These are phyloP conservation scores for Pelodiscus sinensis DNA, from an alignment of 2,113 vertebrate genomes.

Conservation along the genomic window DNA sequence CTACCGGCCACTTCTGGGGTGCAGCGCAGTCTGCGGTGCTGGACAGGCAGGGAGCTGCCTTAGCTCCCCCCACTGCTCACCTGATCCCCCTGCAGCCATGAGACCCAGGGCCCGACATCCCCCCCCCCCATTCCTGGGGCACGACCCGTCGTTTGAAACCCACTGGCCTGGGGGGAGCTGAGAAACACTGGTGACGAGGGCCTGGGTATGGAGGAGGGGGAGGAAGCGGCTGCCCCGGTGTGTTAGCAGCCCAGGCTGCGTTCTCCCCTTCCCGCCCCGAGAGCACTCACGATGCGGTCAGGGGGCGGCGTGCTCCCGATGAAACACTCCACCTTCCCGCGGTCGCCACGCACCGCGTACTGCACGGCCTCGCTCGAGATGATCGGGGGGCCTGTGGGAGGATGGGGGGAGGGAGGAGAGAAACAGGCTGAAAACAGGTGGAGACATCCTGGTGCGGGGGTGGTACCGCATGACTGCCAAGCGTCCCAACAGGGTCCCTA, in stretches of 20 bases:
- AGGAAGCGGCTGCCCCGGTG: neutral
- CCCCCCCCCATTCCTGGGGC: too few relatives aligned
- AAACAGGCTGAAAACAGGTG: neutral
- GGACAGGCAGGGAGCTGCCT: too few relatives aligned
- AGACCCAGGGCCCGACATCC: neutral
- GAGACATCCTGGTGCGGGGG: neutral
- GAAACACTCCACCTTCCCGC: conserved; percentile 94
- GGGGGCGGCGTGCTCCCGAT: conserved; percentile 95
- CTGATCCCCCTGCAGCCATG: too few relatives aligned
- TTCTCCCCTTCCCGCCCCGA: neutral
- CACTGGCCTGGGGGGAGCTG: neutral
- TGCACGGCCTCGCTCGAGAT: conserved; percentile 93
- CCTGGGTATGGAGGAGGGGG: neutral
- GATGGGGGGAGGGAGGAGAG: neutral
- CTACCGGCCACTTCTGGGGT: too few relatives aligned
- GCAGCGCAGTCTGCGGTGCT: too few relatives aligned
- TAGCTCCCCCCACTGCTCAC: too few relatives aligned
- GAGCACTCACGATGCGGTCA: conserved; percentile 92
- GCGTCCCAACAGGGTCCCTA: neutral
- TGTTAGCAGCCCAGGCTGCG: neutral
- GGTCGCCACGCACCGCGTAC: conserved; percentile 88
- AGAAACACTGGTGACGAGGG: neutral
- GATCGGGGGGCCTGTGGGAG: conserved; percentile 87
- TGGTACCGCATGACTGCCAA: neutral
- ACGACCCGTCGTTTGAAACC: too few relatives aligned